Base-by-base conservation (phyloP, 2,113 vertebrate species). In the Colinus virginianus region DNA sequence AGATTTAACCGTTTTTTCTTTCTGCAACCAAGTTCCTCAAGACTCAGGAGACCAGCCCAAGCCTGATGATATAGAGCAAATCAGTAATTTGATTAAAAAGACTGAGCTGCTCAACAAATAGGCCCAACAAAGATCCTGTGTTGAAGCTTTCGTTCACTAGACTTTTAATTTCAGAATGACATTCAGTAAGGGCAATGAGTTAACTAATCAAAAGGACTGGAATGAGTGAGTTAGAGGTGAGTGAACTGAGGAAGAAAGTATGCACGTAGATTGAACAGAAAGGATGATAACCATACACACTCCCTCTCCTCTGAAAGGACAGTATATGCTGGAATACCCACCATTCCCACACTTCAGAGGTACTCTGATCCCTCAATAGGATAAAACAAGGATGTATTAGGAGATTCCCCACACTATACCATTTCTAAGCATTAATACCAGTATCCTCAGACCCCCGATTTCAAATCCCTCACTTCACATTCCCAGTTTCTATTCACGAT, bases 121-220 rank as follows among this genome's bases (percentile, higher is more conserved):
- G 30, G 56, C 26, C 32, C 81, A 68, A 42, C 59, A 87, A 90
- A 94, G 62, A 63, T 61, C 71, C 90, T 58, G 56, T 45, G 66
- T 17, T 70, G 74, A 85, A 90, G 93, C 46, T 87, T 51, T 92
- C 55, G 30, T 5, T 34, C 0, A 0, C 51, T 46, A 75, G 68
- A 84, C 94, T 95, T 95, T 96, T 97, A 94, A 97, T 82, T 96
- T 96, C 75, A 90, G 76, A 86, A 83, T 67, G 78, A 75, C 75
- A 91, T 84, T 90, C 91, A 92, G 34, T 89, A 94, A 92, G 80
- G 62, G 68, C 61, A 84, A 38, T 32, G 43, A 93, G 94, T 88
- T 96, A 96, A 93, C 79, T 92, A 63, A 92, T 82, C 81, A 71
- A 43, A 87, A 80, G 55, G 74, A 93, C 49, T 56, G 70, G 42